Percentiles rank a stretch among this genome's conserved stretches.
Conservation (phyloP, 2,888 invertebrate species). For the Anaspis maculata region DNA sequence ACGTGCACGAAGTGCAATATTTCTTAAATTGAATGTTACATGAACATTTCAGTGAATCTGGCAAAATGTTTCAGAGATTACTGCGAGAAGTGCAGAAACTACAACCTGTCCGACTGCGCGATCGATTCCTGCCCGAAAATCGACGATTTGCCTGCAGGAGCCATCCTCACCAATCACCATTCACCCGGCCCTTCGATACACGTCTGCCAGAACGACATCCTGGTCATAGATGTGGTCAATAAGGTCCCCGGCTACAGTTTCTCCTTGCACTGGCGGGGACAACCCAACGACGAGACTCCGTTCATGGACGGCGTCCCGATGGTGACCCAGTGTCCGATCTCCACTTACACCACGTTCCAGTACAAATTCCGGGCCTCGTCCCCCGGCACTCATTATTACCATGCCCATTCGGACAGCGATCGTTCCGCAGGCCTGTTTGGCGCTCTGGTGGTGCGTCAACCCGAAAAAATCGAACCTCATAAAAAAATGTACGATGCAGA, state of each 20-base stretch:
- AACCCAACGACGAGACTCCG: slow-evolving; percentile 57
- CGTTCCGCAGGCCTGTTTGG: slow-evolving; percentile 63
- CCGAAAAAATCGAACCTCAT: slow-evolving; percentile 52
- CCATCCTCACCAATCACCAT: slow-evolving; percentile 48
- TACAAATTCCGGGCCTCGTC: slow-evolving; percentile 61
- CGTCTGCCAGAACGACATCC: slow-evolving; percentile 63
- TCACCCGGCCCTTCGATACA: slow-evolving; percentile 56
- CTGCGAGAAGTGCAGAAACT: not conserved
- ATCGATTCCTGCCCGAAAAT: not conserved
- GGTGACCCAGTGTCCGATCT: slow-evolving; percentile 69
- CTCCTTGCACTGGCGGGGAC: slow-evolving; percentile 75
- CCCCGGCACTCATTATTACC: slow-evolving; percentile 66
- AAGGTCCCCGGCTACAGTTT: slow-evolving; percentile 58
- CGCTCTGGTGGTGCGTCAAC: slow-evolving; percentile 60
- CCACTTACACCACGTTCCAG: slow-evolving; percentile 58
- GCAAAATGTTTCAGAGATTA: too few relatives aligned
- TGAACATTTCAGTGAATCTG: too few relatives aligned
- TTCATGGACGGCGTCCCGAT: slow-evolving; percentile 71
- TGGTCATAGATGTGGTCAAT: slow-evolving; percentile 66
- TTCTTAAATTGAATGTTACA: too few relatives aligned
- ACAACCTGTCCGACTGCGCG: not conserved
- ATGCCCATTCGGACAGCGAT: slow-evolving; percentile 62
- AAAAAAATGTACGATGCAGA: slow-evolving; percentile 62
- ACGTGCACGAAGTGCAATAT: too few relatives aligned
- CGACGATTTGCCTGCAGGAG: too few relatives aligned